Percentiles rank a stretch among this genome's conserved stretches.
Evolutionary conservation across 2,888 invertebrate species (phyloP).

Genomic region (Rhamnusium bicolor): DNA sequence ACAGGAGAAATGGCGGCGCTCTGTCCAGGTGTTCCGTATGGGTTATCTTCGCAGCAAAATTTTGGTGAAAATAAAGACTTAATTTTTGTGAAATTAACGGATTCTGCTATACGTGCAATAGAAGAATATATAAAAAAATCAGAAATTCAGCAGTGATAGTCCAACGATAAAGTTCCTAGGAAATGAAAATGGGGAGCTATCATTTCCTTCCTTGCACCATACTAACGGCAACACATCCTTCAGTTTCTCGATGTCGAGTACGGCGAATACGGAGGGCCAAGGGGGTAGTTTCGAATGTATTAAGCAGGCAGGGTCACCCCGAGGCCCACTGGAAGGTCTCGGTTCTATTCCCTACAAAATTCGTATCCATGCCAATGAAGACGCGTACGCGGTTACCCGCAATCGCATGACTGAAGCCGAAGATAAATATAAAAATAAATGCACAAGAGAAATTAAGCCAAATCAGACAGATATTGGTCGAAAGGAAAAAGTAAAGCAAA

Average conservation of each 20-base stretch:
- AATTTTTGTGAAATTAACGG: conserved; percentile 97
- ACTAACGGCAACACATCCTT: conserved; percentile 76
- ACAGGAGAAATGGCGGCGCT: conserved; percentile 93
- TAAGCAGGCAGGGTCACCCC: conserved; percentile 75
- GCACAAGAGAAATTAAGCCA: conserved; percentile 94
- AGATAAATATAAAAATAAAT: conserved; percentile 94
- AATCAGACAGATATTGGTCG: conserved; percentile 92
- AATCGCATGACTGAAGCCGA: conserved; percentile 93
- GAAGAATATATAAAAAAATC: conserved; percentile 93
- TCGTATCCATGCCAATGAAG: conserved; percentile 95
- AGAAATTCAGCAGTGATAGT: conserved; percentile 80
- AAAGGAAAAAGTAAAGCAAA: conserved; percentile 85
- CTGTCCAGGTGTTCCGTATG: conserved; percentile 98
- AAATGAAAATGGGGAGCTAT: conserved; percentile 88
- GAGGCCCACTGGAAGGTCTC: conserved; percentile 82
- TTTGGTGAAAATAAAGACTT: conserved; percentile 93
- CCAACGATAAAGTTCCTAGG: conserved; percentile 95
- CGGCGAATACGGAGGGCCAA: conserved; percentile 85
- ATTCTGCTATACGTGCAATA: conserved; percentile 95
- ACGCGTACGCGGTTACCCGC: conserved; percentile 94
- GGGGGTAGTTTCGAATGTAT: conserved; percentile 96
- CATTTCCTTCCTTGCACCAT: conserved; percentile 79
- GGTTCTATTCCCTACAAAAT: conserved; percentile 91
- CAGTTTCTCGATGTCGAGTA: conserved; percentile 85
- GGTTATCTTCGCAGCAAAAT: conserved; percentile 94